Base-by-base conservation (phyloP, 2,888 invertebrate species). In the Dexiosoma caninum region DNA sequence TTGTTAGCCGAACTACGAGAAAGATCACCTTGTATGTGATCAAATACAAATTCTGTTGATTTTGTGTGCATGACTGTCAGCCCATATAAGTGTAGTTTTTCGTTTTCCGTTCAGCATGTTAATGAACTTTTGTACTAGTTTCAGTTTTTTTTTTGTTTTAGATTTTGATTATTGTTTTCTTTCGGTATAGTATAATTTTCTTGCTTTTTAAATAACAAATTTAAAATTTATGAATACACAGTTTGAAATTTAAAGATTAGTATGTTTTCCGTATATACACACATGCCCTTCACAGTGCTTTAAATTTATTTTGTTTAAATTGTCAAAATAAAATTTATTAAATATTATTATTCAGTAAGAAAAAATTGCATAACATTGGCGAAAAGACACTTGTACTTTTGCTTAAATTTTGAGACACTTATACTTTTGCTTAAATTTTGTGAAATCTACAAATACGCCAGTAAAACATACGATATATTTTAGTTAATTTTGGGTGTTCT, bases 81-180 rank as follows among this genome's bases (percentile, higher is more conserved):
- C 46, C 60, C 60, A 32, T 42, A 2, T 14, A 2, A 6, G 23
- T 60, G 55, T 12, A 21, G 55, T 59, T 16, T 59, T 59, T 14
- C 14, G 40, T 42, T 42, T 59, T 37, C 40, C 40, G 40, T 32
- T 51, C 30, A 40, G 62, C 44, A 86, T 86, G 87, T 87, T 87
- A 88, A 88, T 87, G 87, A 87, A 87, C 87, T 87, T 87, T 87
- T 88, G 87, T 86, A 85, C 88, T 85, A 88, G 85, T 86, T 87
- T 85, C 23, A 10, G 46, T 53, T 27, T 46, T 40, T 32, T 40
- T 12, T 42, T 16, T 19, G 37, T 40, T 60, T 19, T 27, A n/a
- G n/a, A n/a, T n/a, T n/a, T n/a, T n/a, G n/a, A n/a, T n/a, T n/a
- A n/a, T n/a, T n/a, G n/a, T n/a, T 27, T 30, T 40, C 10, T 40